Conservation (phyloP, 2,888 invertebrate genomes). For the Stomorhina lunata region DNA sequence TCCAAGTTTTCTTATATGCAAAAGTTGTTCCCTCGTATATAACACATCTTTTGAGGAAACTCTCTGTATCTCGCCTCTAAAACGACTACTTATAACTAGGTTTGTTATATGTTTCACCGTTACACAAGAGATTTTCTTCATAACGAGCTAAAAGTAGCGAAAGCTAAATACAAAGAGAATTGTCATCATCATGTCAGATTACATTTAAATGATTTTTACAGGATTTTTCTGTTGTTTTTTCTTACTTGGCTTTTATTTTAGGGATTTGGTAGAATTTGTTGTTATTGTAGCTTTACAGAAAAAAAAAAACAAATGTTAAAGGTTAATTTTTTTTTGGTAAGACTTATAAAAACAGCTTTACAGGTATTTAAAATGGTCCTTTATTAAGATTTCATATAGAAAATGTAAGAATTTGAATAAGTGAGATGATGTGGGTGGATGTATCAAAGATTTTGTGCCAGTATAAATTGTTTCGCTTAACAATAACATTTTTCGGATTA, state of each 20-base stretch:
- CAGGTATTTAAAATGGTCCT: slow-evolving; percentile 48
- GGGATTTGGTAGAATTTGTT: too few relatives aligned
- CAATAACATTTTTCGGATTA: slow-evolving; percentile 31
- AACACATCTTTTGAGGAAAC: not conserved
- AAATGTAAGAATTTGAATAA: not conserved
- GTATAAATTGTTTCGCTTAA: slow-evolving; percentile 30
- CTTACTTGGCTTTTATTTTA: too few relatives aligned
- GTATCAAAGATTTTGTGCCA: not conserved
- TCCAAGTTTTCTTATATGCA: not conserved
- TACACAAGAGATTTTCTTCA: slow-evolving; percentile 42
- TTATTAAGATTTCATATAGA: slow-evolving; percentile 41
- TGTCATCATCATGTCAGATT: slow-evolving; percentile 63
- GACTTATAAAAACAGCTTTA: slow-evolving; percentile 48
- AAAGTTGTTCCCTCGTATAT: not conserved
- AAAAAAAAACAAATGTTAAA: slow-evolving; percentile 18
- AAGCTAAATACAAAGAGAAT: slow-evolving; percentile 56
- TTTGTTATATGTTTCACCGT: slow-evolving; percentile 7
- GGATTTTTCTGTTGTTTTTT: slow-evolving; percentile 26
- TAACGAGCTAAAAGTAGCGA: slow-evolving; percentile 35
- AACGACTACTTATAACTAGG: slow-evolving; percentile 2
- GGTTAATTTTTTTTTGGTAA: slow-evolving; percentile 50
- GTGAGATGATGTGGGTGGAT: not conserved
- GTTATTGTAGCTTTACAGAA: not conserved
- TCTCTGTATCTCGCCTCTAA: too few relatives aligned
- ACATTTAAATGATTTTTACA: slow-evolving; percentile 56